Evolutionary conservation across 2,113 vertebrate species (phyloP).

Genomic region (Periophthalmodon schlosseri): DNA sequence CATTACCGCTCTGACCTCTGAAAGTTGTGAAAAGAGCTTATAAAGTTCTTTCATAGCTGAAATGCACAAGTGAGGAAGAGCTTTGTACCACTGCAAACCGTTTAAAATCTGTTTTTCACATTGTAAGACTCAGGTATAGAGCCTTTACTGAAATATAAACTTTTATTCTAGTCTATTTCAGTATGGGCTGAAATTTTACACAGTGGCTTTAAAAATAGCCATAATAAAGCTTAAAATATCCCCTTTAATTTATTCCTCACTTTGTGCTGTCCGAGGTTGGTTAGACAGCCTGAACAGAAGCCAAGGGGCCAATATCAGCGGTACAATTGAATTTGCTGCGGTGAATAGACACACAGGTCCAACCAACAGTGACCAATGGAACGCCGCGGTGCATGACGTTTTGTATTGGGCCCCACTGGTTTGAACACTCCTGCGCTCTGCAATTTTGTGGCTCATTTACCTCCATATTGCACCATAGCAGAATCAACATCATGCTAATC

Average conservation of each 20-base stretch:
- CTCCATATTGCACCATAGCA: not conserved
- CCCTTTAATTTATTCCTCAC: not conserved
- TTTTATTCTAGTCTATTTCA: not conserved
- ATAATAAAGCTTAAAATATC: not conserved
- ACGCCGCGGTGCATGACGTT: not conserved
- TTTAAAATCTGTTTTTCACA: too few relatives aligned
- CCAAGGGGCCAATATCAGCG: conserved; percentile 1
- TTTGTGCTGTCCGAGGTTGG: not conserved
- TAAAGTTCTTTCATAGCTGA: too few relatives aligned
- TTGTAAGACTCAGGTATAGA: too few relatives aligned
- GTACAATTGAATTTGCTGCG: not conserved
- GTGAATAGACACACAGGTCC: conserved; percentile 5
- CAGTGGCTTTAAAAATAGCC: not conserved
- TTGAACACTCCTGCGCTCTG: not conserved
- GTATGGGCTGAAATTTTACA: not conserved
- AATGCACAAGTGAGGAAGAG: too few relatives aligned
- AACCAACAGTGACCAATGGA: conserved; percentile 3
- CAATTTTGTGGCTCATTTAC: not conserved
- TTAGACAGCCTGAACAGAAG: not conserved
- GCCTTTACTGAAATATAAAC: not conserved
- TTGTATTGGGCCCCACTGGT: not conserved
- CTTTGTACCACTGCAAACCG: too few relatives aligned
- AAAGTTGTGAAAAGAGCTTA: too few relatives aligned
- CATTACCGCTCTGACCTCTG: too few relatives aligned
- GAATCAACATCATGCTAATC: conserved; percentile 1